phyloP scores from a whole-genome alignment of 2,113 vertebrate species.

The Halcyon malimbica region DNA sequence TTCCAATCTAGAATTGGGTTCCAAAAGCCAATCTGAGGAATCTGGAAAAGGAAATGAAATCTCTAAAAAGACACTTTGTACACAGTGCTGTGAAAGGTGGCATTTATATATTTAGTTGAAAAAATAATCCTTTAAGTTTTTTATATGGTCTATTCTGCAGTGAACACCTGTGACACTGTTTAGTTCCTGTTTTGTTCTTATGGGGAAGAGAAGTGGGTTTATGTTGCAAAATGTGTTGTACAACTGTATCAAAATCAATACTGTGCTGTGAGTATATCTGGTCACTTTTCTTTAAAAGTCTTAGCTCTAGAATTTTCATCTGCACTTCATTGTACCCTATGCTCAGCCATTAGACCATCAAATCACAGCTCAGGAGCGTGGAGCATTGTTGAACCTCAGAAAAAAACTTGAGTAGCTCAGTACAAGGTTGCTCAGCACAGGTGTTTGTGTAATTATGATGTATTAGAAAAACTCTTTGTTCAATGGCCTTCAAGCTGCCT shows the following conservation, averaged over 20 bases:
- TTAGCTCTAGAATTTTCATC: background rate
- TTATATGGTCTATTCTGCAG: background rate
- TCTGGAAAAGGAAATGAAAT: background rate
- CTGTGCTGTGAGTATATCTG: background rate
- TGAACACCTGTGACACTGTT: background rate
- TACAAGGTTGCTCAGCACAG: conserved; percentile 45
- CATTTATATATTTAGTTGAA: background rate
- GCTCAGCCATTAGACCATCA: background rate
- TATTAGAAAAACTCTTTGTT: conserved; percentile 56
- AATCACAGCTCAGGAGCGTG: background rate
- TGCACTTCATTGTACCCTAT: background rate
- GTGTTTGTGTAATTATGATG: conserved; percentile 72
- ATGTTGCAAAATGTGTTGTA: background rate
- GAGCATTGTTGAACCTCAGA: conserved; percentile 13
- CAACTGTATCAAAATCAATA: background rate
- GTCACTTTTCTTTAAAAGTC: background rate
- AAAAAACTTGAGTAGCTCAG: background rate
- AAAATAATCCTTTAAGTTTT: background rate
- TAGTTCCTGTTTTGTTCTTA: background rate
- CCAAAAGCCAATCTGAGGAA: background rate
- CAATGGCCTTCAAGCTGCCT: conserved; percentile 62
- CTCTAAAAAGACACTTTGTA: background rate
- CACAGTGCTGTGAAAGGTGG: background rate
- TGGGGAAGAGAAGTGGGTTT: background rate
- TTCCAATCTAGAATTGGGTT: background rate